These are phyloP conservation scores for Cyprinodon diabolis DNA, from an alignment of 2,797 vertebrate genomes.

Conservation along the genomic window DNA sequence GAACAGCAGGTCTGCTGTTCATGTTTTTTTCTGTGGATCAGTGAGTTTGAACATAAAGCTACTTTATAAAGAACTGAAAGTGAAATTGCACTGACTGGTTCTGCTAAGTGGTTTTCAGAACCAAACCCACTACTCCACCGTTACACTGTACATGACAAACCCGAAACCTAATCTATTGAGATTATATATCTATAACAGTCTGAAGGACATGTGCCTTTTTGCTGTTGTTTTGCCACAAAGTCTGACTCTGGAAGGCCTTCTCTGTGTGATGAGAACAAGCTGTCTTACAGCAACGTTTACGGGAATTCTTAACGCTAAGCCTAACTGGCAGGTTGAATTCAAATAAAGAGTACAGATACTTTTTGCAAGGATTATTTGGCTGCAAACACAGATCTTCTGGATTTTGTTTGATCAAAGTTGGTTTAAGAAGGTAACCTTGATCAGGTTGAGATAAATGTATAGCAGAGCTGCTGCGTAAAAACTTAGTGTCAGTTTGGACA, in stretches of 20 bases:
- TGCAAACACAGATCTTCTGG: background rate
- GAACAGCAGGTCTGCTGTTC: background rate
- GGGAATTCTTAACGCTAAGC: slow-evolving; percentile 11
- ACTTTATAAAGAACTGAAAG: slow-evolving; percentile 19
- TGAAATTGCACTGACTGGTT: slow-evolving; percentile 38
- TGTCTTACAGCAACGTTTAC: slow-evolving; percentile 19
- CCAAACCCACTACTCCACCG: slow-evolving; percentile 12
- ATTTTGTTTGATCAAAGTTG: background rate
- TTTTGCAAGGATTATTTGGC: background rate
- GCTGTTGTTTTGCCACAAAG: slow-evolving; percentile 1
- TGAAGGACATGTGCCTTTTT: slow-evolving; percentile 10
- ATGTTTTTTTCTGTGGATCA: background rate
- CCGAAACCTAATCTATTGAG: slow-evolving; percentile 33
- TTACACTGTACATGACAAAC: slow-evolving; percentile 4
- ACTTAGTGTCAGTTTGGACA: slow-evolving; percentile 6
- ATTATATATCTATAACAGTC: slow-evolving; percentile 9
- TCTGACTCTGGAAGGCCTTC: background rate
- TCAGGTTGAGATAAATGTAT: background rate
- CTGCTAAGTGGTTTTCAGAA: slow-evolving; percentile 28
- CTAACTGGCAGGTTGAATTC: background rate
- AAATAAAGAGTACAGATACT: background rate
- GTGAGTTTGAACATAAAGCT: slow-evolving; percentile 8
- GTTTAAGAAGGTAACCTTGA: background rate
- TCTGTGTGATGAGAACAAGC: slow-evolving; percentile 7
- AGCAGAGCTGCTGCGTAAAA: slow-evolving; percentile 1